Evolutionary conservation across 2,113 vertebrate genomes (phyloP).

Genomic region (Pandion haliaetus): DNA sequence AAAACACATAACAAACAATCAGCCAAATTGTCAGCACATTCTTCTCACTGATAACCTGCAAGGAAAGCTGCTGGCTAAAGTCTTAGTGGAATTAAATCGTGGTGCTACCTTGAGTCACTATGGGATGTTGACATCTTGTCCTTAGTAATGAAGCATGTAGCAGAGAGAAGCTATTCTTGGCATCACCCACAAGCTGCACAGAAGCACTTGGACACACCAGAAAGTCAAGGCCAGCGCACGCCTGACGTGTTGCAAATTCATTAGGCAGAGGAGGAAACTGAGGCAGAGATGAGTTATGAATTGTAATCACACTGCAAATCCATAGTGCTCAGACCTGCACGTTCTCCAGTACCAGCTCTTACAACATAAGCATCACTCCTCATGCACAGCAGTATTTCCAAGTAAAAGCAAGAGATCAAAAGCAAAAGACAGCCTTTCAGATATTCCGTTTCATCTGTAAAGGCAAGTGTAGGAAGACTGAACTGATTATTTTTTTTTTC

Average conservation of each 20-base stretch:
- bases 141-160: not conserved
- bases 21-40: not conserved
- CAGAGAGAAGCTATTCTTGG: not conserved
- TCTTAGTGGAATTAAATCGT: not conserved
- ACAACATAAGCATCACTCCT: not conserved
- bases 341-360: not conserved
- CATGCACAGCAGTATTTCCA: not conserved
- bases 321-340: not conserved
- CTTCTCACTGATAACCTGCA: not conserved
- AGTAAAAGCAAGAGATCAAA: constrained; percentile 26
- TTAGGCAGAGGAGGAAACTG: not conserved
- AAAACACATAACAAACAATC: not conserved
- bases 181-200: not conserved
- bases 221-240: not conserved
- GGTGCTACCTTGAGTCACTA: not conserved
- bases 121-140: not conserved
- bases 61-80: not conserved
- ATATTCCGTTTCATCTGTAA: constrained; percentile 22
- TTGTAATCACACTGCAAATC: not conserved
- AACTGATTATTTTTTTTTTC: constrained; percentile 18
- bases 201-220: not conserved
- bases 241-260: not conserved
- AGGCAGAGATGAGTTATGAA: not conserved
- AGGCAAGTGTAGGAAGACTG: not conserved
- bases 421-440: constrained; percentile 30